Conservation (phyloP, 2,797 vertebrate species). For the Iguana delicatissima region DNA sequence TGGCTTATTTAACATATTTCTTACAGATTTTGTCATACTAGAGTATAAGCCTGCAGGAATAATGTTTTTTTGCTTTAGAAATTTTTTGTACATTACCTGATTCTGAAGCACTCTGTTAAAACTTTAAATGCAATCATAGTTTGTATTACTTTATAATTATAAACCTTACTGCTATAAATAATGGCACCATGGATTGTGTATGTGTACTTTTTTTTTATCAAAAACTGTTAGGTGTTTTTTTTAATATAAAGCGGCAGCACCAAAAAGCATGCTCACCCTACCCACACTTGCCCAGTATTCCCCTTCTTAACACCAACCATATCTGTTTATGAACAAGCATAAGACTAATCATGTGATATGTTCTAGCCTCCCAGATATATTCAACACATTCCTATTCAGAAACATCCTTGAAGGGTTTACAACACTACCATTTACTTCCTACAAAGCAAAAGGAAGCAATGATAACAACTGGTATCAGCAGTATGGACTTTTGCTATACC, state of each 20-base stretch:
- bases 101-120: background rate
- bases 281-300: background rate
- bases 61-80: background rate
- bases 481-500: background rate
- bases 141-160: no score
- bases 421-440: background rate
- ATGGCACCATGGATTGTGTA: background rate
- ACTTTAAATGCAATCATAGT: background rate
- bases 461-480: background rate
- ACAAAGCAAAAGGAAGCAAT: background rate
- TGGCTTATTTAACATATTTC: background rate
- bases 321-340: background rate
- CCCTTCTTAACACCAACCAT: background rate
- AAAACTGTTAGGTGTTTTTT: no score
- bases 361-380: background rate
- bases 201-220: background rate
- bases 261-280: background rate
- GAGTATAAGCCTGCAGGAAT: background rate
- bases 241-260: background rate
- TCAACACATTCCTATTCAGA: background rate
- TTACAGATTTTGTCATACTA: background rate
- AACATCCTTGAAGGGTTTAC: background rate
- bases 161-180: background rate
- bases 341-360: background rate
- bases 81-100: background rate